Percentiles rank a stretch among this genome's conserved stretches.
Conservation (phyloP, 2,113 vertebrate genomes). For the western clawed frog (Xenopus tropicalis) region UCB_Xtro_10.0 CM004446.2:139117501-139118000, state of each 20-base stretch:
- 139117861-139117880: slow-evolving; percentile 62
- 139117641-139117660: slow-evolving; percentile 1
- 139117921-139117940: slow-evolving; percentile 45
- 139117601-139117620: slow-evolving; percentile 20
- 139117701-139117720: slow-evolving; percentile 51
- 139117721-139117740: slow-evolving; percentile 58
- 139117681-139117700: slow-evolving; percentile 48
- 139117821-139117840: slow-evolving; percentile 63
- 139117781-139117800: slow-evolving; percentile 87
- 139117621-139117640: slow-evolving; percentile 1
- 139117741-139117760: slow-evolving; percentile 83
- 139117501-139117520: slow-evolving; percentile 66
- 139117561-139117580: slow-evolving; percentile 52
- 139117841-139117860: slow-evolving; percentile 46
- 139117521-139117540: slow-evolving; percentile 84
- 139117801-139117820: slow-evolving; percentile 80
- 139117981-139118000: slow-evolving; percentile 35
- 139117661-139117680: slow-evolving; percentile 2
- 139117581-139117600: slow-evolving; percentile 37
- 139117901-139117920: slow-evolving; percentile 46
- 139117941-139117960: slow-evolving; percentile 20
- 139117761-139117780: slow-evolving; percentile 77
- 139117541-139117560: slow-evolving; percentile 69
- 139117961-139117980: slow-evolving; percentile 7
- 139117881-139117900: slow-evolving; percentile 33